Conservation (phyloP, 1,140 invertebrate genomes). For the Saccostrea glomerata region DNA sequence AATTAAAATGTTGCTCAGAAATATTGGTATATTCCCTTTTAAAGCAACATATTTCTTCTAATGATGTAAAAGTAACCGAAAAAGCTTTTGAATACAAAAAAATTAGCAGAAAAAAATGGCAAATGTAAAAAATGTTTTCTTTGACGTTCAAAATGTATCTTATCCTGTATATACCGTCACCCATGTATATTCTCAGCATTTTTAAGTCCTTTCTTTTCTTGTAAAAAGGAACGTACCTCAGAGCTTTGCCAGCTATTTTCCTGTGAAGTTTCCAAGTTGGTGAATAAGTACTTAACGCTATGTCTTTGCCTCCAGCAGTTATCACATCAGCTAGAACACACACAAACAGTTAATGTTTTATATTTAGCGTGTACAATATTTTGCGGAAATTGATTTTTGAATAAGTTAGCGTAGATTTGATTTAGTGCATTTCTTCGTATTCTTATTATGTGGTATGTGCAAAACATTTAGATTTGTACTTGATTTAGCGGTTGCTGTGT, state of each 20-base stretch:
- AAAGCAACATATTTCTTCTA: neutral
- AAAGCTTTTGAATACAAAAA: neutral
- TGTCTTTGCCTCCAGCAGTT: slow-evolving; percentile 42
- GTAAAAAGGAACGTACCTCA: neutral
- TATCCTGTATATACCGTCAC: neutral
- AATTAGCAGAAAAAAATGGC: neutral
- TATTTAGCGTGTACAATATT: too few relatives aligned
- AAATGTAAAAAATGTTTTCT: too few relatives aligned
- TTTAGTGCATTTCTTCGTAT: too few relatives aligned
- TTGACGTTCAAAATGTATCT: neutral
- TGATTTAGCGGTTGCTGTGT: too few relatives aligned
- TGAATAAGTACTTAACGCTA: slow-evolving; percentile 23
- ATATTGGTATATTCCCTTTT: neutral
- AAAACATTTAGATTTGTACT: too few relatives aligned
- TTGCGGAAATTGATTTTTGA: too few relatives aligned
- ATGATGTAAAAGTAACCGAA: neutral
- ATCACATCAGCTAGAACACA: neutral
- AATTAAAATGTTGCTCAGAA: neutral
- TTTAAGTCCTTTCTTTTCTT: too few relatives aligned
- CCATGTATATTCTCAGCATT: neutral
- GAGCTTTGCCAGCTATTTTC: slow-evolving; percentile 69
- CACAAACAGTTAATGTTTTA: too few relatives aligned
- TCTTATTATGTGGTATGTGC: too few relatives aligned
- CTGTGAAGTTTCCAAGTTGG: slow-evolving; percentile 47
- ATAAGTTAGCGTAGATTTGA: too few relatives aligned